A percentile compares a stretch with the other conserved stretches of the same genome.
Conservation (phyloP, 2,113 vertebrate species). For the Gorsachius goisagi region DNA sequence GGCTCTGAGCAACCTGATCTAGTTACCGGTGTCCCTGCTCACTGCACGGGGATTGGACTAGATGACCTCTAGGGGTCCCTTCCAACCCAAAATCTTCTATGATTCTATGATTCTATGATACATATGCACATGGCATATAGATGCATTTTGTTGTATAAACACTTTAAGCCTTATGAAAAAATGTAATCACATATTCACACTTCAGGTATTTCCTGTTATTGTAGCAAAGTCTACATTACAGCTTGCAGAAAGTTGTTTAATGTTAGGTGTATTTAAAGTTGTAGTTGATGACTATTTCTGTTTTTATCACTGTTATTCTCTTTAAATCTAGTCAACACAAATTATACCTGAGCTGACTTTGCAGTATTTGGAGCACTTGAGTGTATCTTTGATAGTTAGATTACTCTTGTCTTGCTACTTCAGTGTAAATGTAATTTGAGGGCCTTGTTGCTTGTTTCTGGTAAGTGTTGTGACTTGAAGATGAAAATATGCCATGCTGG, state of each 20-base stretch:
- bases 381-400: conserved; percentile 34
- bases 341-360: background rate
- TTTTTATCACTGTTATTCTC: background rate
- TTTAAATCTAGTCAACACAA: conserved; percentile 26
- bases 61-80: no score
- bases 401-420: conserved; percentile 29
- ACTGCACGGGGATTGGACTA: no score
- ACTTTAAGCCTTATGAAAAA: background rate
- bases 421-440: conserved; percentile 45
- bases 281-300: background rate
- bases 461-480: conserved; percentile 53
- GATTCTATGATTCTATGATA: no score
- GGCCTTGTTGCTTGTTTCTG: conserved; percentile 35
- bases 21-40: no score
- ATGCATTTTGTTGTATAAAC: background rate
- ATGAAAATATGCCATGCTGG: conserved; percentile 44
- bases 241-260: background rate
- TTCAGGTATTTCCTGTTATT: background rate
- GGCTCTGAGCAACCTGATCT: no score
- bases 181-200: background rate
- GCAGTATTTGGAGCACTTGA: conserved; percentile 3
- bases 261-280: background rate
- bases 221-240: background rate
- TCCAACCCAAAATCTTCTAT: no score
- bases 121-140: background rate